A percentile compares a stretch with the other conserved stretches of the same genome.
Conservation (phyloP, 1,140 invertebrate species). For the Delia radicum region DNA sequence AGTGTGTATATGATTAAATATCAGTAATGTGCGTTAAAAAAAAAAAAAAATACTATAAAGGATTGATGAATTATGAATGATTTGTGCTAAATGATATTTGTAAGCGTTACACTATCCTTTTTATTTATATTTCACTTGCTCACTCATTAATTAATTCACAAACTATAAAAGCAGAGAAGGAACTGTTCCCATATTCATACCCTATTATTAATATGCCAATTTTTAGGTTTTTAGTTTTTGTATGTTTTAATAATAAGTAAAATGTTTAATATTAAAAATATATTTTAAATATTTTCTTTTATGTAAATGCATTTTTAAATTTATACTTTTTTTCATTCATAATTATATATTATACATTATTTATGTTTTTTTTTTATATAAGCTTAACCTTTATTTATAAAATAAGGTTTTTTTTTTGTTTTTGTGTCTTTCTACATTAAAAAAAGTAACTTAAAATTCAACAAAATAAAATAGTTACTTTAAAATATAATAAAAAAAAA, state of each 20-base stretch:
- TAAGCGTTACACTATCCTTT: too few relatives aligned
- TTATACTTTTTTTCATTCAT: slow-evolving; percentile 9
- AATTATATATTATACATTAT: not conserved
- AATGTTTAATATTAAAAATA: not conserved
- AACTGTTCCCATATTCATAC: slow-evolving; percentile 4
- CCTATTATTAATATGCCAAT: slow-evolving; percentile 4
- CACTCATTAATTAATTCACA: not conserved
- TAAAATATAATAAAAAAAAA: slow-evolving; percentile 28
- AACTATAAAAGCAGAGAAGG: not conserved
- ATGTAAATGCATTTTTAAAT: not conserved
- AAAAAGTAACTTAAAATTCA: slow-evolving; percentile 1
- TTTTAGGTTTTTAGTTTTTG: not conserved
- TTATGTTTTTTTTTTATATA: slow-evolving; percentile 14
- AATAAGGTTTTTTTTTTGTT: slow-evolving; percentile 38
- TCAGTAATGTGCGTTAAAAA: not conserved
- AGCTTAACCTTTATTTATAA: slow-evolving; percentile 46
- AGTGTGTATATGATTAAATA: not conserved
- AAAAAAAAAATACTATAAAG: not conserved
- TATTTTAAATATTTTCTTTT: slow-evolving; percentile 5
- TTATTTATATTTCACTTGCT: not conserved
- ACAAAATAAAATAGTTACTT: slow-evolving; percentile 22
- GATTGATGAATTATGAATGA: not conserved
- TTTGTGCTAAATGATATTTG: not conserved
- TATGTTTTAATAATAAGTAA: not conserved
- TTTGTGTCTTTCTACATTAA: slow-evolving; percentile 26